These are phyloP conservation scores for Myodes glareolus DNA, from an alignment of 2,113 vertebrate species.

Conservation along the genomic window DNA sequence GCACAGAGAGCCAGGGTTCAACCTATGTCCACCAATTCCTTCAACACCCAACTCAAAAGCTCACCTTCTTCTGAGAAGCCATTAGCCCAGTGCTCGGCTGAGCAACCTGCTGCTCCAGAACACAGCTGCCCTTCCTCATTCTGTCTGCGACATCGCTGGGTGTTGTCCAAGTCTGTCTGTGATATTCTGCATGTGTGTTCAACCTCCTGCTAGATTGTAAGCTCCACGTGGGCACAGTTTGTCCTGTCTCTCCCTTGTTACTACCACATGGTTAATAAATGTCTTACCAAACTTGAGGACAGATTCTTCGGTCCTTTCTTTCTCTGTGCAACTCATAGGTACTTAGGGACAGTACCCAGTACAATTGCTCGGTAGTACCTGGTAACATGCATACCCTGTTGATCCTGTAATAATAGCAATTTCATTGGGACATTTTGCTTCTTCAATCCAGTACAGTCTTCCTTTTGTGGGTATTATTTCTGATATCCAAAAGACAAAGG, in stretches of 20 bases:
- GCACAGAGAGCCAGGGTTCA: slow-evolving; percentile 33
- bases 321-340: not conserved
- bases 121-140: not conserved
- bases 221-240: not conserved
- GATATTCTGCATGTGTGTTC: not conserved
- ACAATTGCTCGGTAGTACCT: not conserved
- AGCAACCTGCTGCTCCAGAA: not conserved
- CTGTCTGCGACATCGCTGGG: not conserved
- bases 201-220: not conserved
- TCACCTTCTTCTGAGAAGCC: not conserved
- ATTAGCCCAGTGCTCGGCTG: not conserved
- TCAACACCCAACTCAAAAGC: slow-evolving; percentile 10
- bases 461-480: not conserved
- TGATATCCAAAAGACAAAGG: not conserved
- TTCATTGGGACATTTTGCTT: not conserved
- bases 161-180: not conserved
- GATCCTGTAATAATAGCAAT: not conserved
- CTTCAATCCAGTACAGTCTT: fast-evolving
- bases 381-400: not conserved
- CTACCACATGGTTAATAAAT: not conserved
- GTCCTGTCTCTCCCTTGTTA: not conserved
- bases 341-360: not conserved
- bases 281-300: not conserved
- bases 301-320: not conserved
- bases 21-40: slow-evolving; percentile 9